Conservation (phyloP, 2,797 vertebrate species). For the Trachurus trachurus region DNA sequence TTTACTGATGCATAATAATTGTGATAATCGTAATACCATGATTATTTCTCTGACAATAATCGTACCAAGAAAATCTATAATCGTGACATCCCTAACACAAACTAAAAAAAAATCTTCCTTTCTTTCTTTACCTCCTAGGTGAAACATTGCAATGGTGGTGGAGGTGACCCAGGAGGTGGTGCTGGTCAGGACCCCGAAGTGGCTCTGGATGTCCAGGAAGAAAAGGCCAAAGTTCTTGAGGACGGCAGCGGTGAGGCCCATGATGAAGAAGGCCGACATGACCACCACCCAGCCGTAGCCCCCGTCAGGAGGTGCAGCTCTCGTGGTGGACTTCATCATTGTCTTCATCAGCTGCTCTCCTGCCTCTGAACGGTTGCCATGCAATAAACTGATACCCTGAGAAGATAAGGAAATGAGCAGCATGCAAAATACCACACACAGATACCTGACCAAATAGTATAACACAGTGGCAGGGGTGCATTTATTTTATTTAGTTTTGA, state of each 20-base stretch:
- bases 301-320: conserved; percentile 68
- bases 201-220: conserved; percentile 87
- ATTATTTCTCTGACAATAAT: too few relatives aligned
- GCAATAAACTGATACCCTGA: neutral
- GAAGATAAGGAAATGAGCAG: conserved; percentile 10
- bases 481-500: too few relatives aligned
- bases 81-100: too few relatives aligned
- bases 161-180: conserved; percentile 88
- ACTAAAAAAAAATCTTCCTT: neutral
- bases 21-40: too few relatives aligned
- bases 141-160: conserved; percentile 83
- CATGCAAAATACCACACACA: conserved; percentile 21
- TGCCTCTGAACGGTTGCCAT: neutral
- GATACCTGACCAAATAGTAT: neutral
- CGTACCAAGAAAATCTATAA: too few relatives aligned
- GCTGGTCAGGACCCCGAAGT: conserved; percentile 83
- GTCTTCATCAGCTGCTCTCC: conserved; percentile 6
- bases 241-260: conserved; percentile 83
- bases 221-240: conserved; percentile 87
- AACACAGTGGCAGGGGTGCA: too few relatives aligned
- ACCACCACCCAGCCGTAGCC: conserved; percentile 88
- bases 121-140: conserved; percentile 81
- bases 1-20: too few relatives aligned
- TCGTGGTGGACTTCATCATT: conserved; percentile 51
- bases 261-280: conserved; percentile 81